Base-by-base conservation (phyloP, 2,888 invertebrate genomes). In the Watsonalla binaria region DNA sequence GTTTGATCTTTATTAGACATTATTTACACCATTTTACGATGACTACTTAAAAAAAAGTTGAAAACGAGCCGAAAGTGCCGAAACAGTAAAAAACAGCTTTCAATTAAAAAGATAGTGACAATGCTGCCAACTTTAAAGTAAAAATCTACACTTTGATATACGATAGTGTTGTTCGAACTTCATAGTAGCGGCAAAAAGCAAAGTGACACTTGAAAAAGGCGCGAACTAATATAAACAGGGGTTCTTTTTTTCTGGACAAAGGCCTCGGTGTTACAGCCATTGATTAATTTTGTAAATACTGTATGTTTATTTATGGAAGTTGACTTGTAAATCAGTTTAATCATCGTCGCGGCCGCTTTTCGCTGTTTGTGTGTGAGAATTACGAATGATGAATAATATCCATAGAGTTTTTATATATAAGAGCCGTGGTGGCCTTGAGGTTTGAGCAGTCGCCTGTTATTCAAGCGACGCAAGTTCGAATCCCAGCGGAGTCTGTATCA, bases 171-270 rank as follows among this genome's bases (percentile, higher is more conserved):
- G 90, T 83, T 78, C 71, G 72, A 71, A 72, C 65, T 72, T 72
- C 73, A 71, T 77, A 82, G 80, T 78, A 83, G 83, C 85, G 83
- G 84, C 82, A 84, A 84, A 86, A 82, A 84, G 86, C 82, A 86
- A 88, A 90, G 89, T 89, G 90, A 88, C 89, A 89, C 89, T 90
- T 84, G 86, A 88, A 89, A 86, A 88, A 85, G 86, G 88, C 89
- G 86, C 84, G 82, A 90, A 86, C 82, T 80, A 83, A 83, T 82
- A 83, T 86, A 88, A 88, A 88, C 86, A 86, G 69, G 70, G 71
- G 69, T 67, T 78, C 76, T 69, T 78, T 78, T 83, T 83, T 80
- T 76, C 72, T 77, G 78, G 66, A 81, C 81, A 84, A 80, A 72
- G 77, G 61, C 71, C 56, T 59, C 66, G 66, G 60, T 71, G 68